Conservation (phyloP, 1,140 invertebrate genomes). For the Drosophila funebris region DNA sequence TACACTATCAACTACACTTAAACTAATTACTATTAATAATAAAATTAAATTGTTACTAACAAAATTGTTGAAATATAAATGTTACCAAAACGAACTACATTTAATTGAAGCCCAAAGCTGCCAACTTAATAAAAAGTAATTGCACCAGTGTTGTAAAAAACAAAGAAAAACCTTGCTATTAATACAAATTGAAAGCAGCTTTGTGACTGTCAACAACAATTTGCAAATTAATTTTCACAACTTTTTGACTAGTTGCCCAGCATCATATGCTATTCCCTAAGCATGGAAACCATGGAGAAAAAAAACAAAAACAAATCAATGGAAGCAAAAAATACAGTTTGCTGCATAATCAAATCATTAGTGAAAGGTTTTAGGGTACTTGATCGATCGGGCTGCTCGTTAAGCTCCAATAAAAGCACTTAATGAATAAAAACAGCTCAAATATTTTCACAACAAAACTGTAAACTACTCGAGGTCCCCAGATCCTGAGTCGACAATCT, state of each 20-base stretch:
- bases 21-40: too few species aligned
- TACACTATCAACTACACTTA: too few species aligned
- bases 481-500: constrained; percentile 17
- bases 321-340: neutral
- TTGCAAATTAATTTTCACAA: constrained; percentile 41
- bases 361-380: constrained; percentile 82
- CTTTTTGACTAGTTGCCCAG: constrained; percentile 31
- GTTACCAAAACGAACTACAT: too few species aligned
- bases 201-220: constrained; percentile 62
- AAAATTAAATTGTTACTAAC: too few species aligned
- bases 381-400: constrained; percentile 71
- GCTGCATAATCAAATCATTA: constrained; percentile 77
- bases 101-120: too few species aligned
- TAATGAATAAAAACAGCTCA: constrained; percentile 69
- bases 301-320: neutral
- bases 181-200: constrained; percentile 57
- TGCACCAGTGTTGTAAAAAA: constrained; percentile 25
- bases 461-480: constrained; percentile 16
- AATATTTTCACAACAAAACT: constrained; percentile 75
- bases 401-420: constrained; percentile 74
- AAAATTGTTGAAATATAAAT: too few species aligned
- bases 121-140: constrained; percentile 9
- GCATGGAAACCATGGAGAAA: neutral
- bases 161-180: constrained; percentile 37
- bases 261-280: constrained; percentile 13